Base-by-base conservation (phyloP, 2,888 invertebrate genomes). In the Helobdella robusta region DNA sequence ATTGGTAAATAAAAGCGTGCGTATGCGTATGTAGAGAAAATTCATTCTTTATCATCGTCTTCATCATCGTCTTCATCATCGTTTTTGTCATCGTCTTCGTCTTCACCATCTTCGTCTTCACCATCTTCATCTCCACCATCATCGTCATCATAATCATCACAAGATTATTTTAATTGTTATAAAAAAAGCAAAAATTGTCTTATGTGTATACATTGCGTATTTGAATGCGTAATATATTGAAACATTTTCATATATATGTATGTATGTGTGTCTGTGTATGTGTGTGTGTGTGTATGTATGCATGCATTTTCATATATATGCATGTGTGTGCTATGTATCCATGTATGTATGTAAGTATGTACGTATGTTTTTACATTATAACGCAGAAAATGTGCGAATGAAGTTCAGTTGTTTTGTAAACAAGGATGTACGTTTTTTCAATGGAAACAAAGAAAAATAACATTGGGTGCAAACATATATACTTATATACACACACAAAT, bases 401-500 rank as follows among this genome's bases (percentile, higher is more conserved):
- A n/a, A n/a, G n/a, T n/a, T n/a, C n/a, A n/a, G n/a, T n/a, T n/a
- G n/a, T n/a, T n/a, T n/a, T n/a, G n/a, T n/a, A n/a, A n/a, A n/a
- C n/a, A n/a, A n/a, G n/a, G n/a, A n/a, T n/a, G n/a, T n/a, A n/a
- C n/a, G n/a, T n/a, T n/a, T n/a, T n/a, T n/a, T n/a, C n/a, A n/a
- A n/a, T n/a, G n/a, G n/a, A n/a, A n/a, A n/a, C n/a, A n/a, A n/a
- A n/a, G n/a, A n/a, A 25, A 20, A 2, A 25, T 25, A 5, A 5
- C 48, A n/a, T n/a, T n/a, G n/a, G n/a, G n/a, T n/a, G n/a, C 30
- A 60, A n/a, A 60, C 52, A 60, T 60, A 60, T 56, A 54, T 23
- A 40, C 32, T 44, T 40, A 63, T 63, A 52, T 32, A 63, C 59
- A 48, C 5, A 54, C 44, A 54, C 34, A 52, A 63, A 40, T 44